Conservation (phyloP, 1,140 invertebrate genomes). For the Halesus radiatus region DNA sequence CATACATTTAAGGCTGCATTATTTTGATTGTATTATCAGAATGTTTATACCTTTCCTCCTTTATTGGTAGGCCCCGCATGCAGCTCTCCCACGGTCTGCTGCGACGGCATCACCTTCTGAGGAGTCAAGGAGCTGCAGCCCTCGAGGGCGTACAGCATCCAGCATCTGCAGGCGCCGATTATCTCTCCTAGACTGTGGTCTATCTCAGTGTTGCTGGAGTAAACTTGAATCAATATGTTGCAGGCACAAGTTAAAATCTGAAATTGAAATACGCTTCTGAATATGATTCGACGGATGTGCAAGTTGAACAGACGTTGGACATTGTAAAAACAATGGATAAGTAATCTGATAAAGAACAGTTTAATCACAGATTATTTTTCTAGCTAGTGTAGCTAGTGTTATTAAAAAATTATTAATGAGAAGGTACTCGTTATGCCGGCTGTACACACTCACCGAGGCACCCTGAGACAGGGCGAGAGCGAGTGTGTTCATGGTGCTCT, state of each 20-base stretch:
- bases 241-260: conserved; percentile 47
- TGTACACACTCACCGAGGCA: too few relatives aligned
- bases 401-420: too few relatives aligned
- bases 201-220: conserved; percentile 31
- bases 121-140: conserved; percentile 29
- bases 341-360: too few relatives aligned
- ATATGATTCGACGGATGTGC: too few relatives aligned
- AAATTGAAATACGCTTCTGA: neutral
- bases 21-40: neutral
- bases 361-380: too few relatives aligned
- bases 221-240: conserved; percentile 46
- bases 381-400: too few relatives aligned
- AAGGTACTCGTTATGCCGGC: too few relatives aligned
- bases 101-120: conserved; percentile 49
- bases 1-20: too few relatives aligned
- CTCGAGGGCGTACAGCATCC: conserved; percentile 50
- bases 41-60: conserved; percentile 51
- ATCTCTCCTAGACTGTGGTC: conserved; percentile 46
- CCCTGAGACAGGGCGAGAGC: too few relatives aligned
- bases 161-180: conserved; percentile 51
- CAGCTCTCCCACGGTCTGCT: conserved; percentile 52
- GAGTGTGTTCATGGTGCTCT: too few relatives aligned
- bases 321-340: too few relatives aligned
- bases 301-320: too few relatives aligned
- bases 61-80: conserved; percentile 26